Base-by-base conservation (phyloP, 2,113 vertebrate genomes). In the Larimichthys crocea region DNA sequence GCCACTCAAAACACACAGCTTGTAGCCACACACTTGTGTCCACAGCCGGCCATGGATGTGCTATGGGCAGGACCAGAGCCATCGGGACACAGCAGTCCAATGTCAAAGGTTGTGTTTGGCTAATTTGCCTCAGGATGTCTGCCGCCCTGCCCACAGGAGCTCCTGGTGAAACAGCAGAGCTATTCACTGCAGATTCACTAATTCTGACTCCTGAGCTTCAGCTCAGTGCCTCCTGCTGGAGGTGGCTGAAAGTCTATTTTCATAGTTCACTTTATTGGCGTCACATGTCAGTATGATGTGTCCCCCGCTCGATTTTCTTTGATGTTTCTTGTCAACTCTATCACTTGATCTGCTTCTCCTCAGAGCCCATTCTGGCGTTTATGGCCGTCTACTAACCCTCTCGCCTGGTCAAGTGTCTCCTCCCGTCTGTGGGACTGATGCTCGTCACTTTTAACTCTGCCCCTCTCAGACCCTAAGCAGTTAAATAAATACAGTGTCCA, bases 101-200 rank as follows among this genome's bases (percentile, higher is more conserved):
- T 75, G 89, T 88, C 75, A 80, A 64, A 87, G 78, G 82, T 77
- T 70, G 71, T 69, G 85, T 89, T 89, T 85, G 53, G 48, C 50
- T 82, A 68, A 79, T 80, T 88, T 70, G 64, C 70, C 69, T 22
- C 22, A 48, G 79, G 52, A 79, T 72, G 42, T 69, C 31, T 68
- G 57, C 73, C 22, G 48, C 2, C 62, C 42, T 46, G 72, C 35
- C 76, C 53, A 31, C 57, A 22, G 4, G 16, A 80, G 68, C 74
- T 75, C 20, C 22, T n/a, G 52, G 50, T 60, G 62, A 11, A 86
- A 77, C 81, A 85, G 71, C 74, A 15, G n/a, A 16, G 55, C 79
- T 24, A 49, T 75, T 69, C 80, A 74, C 48, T 65, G 29, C 22
- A 15, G 3, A 29, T 65, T 5, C 12, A 29, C 14, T 20, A 20